Conservation (phyloP, 2,888 invertebrate species). For the Caenorhabditis doughertyi region DNA sequence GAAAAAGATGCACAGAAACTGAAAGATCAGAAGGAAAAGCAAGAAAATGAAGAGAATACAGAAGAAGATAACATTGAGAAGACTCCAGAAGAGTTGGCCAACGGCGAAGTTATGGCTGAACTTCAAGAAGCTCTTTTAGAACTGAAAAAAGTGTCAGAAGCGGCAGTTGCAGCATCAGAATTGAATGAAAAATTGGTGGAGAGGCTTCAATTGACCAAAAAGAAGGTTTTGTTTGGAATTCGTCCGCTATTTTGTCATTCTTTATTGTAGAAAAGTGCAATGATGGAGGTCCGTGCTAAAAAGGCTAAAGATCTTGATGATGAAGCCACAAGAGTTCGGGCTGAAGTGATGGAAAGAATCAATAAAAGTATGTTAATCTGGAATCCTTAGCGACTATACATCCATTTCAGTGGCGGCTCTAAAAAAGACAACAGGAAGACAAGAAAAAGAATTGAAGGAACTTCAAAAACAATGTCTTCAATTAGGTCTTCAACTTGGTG, state of each 20-base stretch:
- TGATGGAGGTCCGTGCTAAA: slow-evolving; percentile 68
- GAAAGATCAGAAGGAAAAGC: slow-evolving; percentile 50
- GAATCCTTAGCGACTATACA: not conserved
- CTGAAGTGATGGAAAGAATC: slow-evolving; percentile 62
- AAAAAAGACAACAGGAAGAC: slow-evolving; percentile 60
- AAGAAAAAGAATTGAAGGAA: slow-evolving; percentile 69
- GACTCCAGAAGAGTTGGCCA: slow-evolving; percentile 35
- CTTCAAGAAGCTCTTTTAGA: slow-evolving; percentile 64
- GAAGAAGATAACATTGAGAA: slow-evolving; percentile 35
- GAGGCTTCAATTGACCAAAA: slow-evolving; percentile 69
- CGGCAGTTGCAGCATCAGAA: slow-evolving; percentile 69
- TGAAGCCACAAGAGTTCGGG: slow-evolving; percentile 44
- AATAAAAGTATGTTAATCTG: slow-evolving; percentile 41
- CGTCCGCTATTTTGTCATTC: too few species aligned
- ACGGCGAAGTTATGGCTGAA: slow-evolving; percentile 56
- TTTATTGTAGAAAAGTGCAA: slow-evolving; percentile 64
- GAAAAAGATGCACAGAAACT: slow-evolving; percentile 46
- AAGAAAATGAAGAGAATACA: slow-evolving; percentile 21
- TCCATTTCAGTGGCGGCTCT: slow-evolving; percentile 63
- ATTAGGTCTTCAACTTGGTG: slow-evolving; percentile 62
- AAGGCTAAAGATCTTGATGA: slow-evolving; percentile 65
- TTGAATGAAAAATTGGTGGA: slow-evolving; percentile 73
- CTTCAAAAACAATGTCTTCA: slow-evolving; percentile 69
- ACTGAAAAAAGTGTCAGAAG: slow-evolving; percentile 66
- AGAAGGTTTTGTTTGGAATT: slow-evolving; percentile 72